Percentiles rank a stretch among this genome's conserved stretches.
phyloP scores from a whole-genome alignment of 2,113 vertebrate species.

The Sceloporus undulatus region DNA sequence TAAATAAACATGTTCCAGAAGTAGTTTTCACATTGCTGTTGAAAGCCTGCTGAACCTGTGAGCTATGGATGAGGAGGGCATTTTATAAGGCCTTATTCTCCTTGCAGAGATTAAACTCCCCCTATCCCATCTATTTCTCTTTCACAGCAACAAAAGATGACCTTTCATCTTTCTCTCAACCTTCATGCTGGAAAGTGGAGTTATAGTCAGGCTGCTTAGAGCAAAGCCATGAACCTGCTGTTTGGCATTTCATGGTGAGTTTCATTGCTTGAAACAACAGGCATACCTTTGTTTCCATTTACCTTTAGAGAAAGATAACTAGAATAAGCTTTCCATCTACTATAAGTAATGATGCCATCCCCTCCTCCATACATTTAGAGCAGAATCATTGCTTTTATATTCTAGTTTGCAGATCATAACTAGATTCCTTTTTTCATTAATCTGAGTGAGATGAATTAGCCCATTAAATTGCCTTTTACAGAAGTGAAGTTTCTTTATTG shows the following conservation, averaged over 20 bases:
- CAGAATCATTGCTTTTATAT: slow-evolving; percentile 10
- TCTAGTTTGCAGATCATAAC: slow-evolving; percentile 40
- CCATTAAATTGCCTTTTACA: slow-evolving; percentile 50
- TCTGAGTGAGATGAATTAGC: slow-evolving; percentile 42
- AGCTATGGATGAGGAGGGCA: not conserved
- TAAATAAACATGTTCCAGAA: not conserved
- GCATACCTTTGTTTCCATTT: not conserved
- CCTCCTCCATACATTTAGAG: not conserved
- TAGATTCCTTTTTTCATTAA: slow-evolving; percentile 42
- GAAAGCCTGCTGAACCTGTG: not conserved
- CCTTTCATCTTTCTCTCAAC: not conserved
- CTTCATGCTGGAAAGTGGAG: not conserved
- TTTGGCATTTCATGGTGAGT: not conserved
- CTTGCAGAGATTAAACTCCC: not conserved
- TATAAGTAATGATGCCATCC: not conserved
- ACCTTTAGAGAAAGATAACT: not conserved
- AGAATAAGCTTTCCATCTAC: not conserved
- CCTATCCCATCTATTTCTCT: not conserved
- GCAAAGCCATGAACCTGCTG: not conserved
- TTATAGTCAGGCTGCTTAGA: not conserved
- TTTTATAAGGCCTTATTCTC: not conserved
- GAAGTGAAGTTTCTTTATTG: slow-evolving; percentile 51
- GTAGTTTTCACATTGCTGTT: not conserved
- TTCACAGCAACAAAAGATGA: not conserved
- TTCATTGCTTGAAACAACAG: not conserved